Conservation (phyloP, 2,888 invertebrate genomes). For the Agonopterix heracliana region DNA sequence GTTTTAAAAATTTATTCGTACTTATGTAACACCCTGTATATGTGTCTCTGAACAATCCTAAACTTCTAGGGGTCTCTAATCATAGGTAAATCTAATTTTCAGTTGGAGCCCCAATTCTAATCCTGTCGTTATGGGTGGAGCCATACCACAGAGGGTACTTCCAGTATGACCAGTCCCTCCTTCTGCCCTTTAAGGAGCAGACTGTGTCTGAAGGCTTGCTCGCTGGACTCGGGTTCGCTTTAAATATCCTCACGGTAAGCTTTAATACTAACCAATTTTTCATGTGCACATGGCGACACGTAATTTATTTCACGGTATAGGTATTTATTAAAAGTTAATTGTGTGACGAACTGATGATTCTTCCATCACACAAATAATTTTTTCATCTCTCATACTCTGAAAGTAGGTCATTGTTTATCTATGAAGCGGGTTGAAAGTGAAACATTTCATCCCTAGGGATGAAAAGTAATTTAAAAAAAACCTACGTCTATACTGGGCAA, state of each 20-base stretch:
- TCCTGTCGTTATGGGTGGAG: constrained; percentile 78
- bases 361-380: no score
- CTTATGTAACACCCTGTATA: neutral
- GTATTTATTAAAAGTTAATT: no score
- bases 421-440: no score
- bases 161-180: constrained; percentile 90
- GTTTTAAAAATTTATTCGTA: no score
- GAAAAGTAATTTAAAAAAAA: no score
- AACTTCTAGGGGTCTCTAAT: neutral
- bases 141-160: constrained; percentile 92
- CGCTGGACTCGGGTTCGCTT: constrained; percentile 80
- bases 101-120: constrained; percentile 84
- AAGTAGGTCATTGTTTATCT: no score
- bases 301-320: no score
- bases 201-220: constrained; percentile 83
- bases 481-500: no score
- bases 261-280: neutral
- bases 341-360: no score
- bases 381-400: no score
- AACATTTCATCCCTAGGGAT: no score
- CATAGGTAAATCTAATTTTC: constrained; percentile 42
- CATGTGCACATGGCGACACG: neutral
- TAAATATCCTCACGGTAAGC: constrained; percentile 40
- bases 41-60: neutral
- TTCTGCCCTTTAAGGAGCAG: constrained; percentile 86